Base-by-base conservation (phyloP, 2,113 vertebrate genomes). In the Carlito syrichta region DNA sequence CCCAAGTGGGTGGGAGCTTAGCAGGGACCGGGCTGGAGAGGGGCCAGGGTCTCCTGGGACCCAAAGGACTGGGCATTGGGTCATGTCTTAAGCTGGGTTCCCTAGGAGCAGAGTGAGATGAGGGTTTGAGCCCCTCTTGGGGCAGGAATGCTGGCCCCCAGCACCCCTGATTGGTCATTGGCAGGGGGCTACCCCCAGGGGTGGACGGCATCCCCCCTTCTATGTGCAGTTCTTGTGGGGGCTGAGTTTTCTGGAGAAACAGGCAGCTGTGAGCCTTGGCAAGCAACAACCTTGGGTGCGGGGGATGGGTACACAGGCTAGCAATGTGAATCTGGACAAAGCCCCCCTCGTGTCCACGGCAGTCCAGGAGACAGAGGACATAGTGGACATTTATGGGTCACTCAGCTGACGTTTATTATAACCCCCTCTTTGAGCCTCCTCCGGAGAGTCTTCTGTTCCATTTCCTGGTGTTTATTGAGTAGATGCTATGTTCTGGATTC, bases 1-100 rank as follows among this genome's bases (percentile, higher is more conserved):
- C 98, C 94, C 98, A 99, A 98, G 99, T 99, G 97, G 66, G 90
- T 88, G 50, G 56, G 22, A 62, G 13, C 3, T 50, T 45, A 4
- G 22, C 3, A 3, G 32, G 40, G 43, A 4, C 20, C 27, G 69
- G 60, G 56, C 62, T 91, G 54, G 43, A 50, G 19, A 35, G 43
- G 52, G 63, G 2, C 16, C 0, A 56, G 38, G 5, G 23, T 73
- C 50, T 6, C 54, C 73, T 35, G 66, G 56, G 19, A 20, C 22
- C 63, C 77, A 60, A 82, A 83, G 43, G 54, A 8, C 60, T 56
- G 27, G 45, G 35, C 43, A 1, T 35, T 20, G 79, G 20, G 79
- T 76, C 62, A 19, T 7, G 1, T 50, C 17, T 74, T 20, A 54
- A 23, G 58, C 9, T 6, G 12, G 40, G 27, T 38, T 77, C 27